phyloP scores from a whole-genome alignment of 2,888 invertebrate genomes.

The Pasiphila rectangulata region DNA sequence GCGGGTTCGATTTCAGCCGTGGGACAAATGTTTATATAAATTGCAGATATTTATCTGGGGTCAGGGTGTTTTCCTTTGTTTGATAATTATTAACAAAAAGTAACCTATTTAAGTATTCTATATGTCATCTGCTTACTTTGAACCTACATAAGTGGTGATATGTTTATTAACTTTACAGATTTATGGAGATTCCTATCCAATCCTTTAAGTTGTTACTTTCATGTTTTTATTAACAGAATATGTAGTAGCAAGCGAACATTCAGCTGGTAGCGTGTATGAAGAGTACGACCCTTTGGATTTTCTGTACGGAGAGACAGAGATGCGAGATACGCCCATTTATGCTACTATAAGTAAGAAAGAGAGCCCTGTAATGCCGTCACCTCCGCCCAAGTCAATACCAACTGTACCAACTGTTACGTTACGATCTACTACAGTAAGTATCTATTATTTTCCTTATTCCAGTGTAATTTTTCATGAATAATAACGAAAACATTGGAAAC shows the following conservation, averaged over 20 bases:
- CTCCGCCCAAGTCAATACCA: conserved; percentile 71
- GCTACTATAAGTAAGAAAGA: conserved; percentile 67
- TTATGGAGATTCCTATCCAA: background rate
- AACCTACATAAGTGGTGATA: too few relatives aligned
- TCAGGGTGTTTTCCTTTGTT: too few relatives aligned
- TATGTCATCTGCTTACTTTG: too few relatives aligned
- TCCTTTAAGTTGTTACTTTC: too few relatives aligned
- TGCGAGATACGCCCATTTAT: conserved; percentile 70
- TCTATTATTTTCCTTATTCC: background rate
- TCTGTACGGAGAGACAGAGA: conserved; percentile 73
- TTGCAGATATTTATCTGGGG: too few relatives aligned
- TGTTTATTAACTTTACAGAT: background rate
- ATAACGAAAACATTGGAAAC: too few relatives aligned
- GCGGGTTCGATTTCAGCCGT: too few relatives aligned
- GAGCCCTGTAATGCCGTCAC: conserved; percentile 60
- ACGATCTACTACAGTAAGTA: conserved; percentile 66
- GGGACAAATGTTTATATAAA: too few relatives aligned
- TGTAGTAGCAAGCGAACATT: conserved; percentile 63
- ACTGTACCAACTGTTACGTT: conserved; percentile 60
- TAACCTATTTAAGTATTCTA: too few relatives aligned
- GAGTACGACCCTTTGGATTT: conserved; percentile 77
- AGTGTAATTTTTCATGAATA: too few relatives aligned
- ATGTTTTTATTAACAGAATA: conserved; percentile 58
- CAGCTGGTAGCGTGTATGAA: conserved; percentile 70
- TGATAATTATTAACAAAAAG: too few relatives aligned